Evolutionary conservation across 2,888 invertebrate genomes (phyloP).

Genomic region (Ptycholaimellus sp.): DNA sequence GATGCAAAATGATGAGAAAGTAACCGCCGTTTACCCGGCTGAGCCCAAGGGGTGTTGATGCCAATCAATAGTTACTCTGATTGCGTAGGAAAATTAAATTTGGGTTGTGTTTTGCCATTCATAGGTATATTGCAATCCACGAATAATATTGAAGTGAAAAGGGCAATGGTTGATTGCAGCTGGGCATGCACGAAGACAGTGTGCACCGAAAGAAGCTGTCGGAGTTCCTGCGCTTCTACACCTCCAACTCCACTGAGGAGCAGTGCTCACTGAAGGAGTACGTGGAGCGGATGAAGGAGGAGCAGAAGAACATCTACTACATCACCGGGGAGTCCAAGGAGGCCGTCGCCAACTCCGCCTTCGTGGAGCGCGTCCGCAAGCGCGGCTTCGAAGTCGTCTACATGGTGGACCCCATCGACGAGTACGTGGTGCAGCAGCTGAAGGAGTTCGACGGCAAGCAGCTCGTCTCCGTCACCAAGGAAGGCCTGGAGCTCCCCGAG

Average conservation of each 20-base stretch:
- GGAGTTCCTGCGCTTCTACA: conserved; percentile 68
- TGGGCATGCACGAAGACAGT: conserved; percentile 90
- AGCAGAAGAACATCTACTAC: conserved; percentile 87
- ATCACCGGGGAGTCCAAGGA: conserved; percentile 54
- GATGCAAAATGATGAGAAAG: too few relatives aligned
- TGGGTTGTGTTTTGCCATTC: too few relatives aligned
- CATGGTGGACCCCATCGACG: conserved; percentile 98
- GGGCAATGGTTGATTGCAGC: too few relatives aligned
- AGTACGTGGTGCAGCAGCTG: conserved; percentile 81
- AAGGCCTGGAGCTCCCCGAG: conserved; percentile 77
- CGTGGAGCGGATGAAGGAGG: conserved; percentile 82
- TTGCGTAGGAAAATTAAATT: too few relatives aligned
- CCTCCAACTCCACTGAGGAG: conserved; percentile 82
- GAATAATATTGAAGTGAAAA: too few relatives aligned
- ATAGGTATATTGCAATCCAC: too few relatives aligned
- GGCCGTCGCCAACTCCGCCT: conserved; percentile 68
- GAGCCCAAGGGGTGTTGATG: too few relatives aligned
- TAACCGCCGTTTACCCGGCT: too few relatives aligned
- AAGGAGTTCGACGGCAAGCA: conserved; percentile 72
- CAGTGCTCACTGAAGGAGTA: conserved; percentile 78
- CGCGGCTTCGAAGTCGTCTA: conserved; percentile 94
- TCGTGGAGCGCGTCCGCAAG: conserved; percentile 88
- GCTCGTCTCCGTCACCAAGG: conserved; percentile 80
- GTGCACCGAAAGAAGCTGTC: conserved; percentile 68
- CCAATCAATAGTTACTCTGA: too few relatives aligned